These are phyloP conservation scores for Jaculus jaculus DNA, from an alignment of 2,113 vertebrate species.

Conservation along the genomic window DNA sequence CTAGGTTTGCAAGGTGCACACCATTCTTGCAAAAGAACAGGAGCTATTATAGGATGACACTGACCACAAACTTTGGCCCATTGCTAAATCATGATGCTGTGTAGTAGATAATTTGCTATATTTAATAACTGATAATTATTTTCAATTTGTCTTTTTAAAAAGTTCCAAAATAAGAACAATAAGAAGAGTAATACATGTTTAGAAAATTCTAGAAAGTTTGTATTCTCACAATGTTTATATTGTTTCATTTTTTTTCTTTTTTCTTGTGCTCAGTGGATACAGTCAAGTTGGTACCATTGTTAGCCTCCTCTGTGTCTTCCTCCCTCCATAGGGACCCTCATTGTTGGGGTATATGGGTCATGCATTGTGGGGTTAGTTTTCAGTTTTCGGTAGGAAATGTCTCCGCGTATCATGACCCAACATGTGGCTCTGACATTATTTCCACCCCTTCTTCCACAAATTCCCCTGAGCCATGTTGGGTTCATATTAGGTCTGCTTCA, in stretches of 20 bases:
- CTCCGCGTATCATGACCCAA: too few species aligned
- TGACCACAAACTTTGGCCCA: not conserved
- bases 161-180: slow-evolving; percentile 41
- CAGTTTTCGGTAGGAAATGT: too few species aligned
- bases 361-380: too few species aligned
- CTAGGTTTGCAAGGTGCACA: not conserved
- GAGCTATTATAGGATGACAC: not conserved
- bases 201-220: slow-evolving; percentile 34
- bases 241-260: not conserved
- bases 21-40: not conserved
- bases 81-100: not conserved
- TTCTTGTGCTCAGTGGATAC: too few species aligned
- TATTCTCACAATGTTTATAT: slow-evolving; percentile 30
- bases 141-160: not conserved
- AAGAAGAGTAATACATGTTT: slow-evolving; percentile 43
- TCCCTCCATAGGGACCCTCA: too few species aligned
- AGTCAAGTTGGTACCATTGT: too few species aligned
- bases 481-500: too few species aligned
- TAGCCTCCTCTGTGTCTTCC: too few species aligned
- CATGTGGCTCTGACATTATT: too few species aligned
- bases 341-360: too few species aligned
- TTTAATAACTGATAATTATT: not conserved
- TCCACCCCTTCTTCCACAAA: too few species aligned
- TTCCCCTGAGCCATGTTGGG: too few species aligned
- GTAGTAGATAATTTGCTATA: not conserved